Evolutionary conservation across 2,888 invertebrate species (phyloP).

Genomic region (Slavum lentiscoides): DNA sequence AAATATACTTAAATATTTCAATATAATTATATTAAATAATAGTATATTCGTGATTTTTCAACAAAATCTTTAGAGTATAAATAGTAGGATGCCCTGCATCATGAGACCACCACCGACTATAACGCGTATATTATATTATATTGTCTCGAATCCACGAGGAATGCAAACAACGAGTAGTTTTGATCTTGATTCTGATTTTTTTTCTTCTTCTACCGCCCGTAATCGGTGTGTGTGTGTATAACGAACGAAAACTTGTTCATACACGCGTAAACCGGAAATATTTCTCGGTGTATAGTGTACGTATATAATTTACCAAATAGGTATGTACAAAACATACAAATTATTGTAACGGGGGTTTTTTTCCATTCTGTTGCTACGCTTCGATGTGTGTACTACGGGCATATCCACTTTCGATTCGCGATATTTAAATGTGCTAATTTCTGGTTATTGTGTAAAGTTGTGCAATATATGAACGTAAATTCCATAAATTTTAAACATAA

Average conservation of each 20-base stretch:
- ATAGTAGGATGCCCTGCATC: too few relatives aligned
- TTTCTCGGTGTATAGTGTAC: background rate
- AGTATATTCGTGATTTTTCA: too few relatives aligned
- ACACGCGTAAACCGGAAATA: constrained; percentile 26
- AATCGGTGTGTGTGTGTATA: background rate
- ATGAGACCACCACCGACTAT: too few relatives aligned
- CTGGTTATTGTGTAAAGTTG: background rate
- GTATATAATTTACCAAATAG: background rate
- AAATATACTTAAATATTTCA: too few relatives aligned
- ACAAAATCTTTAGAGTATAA: too few relatives aligned
- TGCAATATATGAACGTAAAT: background rate
- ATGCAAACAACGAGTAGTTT: background rate
- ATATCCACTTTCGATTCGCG: constrained; percentile 31
- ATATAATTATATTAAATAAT: too few relatives aligned
- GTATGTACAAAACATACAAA: too few relatives aligned
- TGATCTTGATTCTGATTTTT: constrained; percentile 5
- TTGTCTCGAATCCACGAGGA: constrained; percentile 1
- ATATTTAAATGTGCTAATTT: constrained; percentile 10
- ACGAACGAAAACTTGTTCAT: background rate
- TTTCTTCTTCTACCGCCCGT: background rate
- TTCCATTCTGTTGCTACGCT: background rate
- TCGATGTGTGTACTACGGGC: too few relatives aligned
- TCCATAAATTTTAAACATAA: too few relatives aligned
- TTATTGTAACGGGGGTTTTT: too few relatives aligned
- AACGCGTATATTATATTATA: too few relatives aligned